Evolutionary conservation across 2,113 vertebrate genomes (phyloP), one percentile per base, ranked within the genome.

Genomic region (Brevimyrus niger): DNA sequence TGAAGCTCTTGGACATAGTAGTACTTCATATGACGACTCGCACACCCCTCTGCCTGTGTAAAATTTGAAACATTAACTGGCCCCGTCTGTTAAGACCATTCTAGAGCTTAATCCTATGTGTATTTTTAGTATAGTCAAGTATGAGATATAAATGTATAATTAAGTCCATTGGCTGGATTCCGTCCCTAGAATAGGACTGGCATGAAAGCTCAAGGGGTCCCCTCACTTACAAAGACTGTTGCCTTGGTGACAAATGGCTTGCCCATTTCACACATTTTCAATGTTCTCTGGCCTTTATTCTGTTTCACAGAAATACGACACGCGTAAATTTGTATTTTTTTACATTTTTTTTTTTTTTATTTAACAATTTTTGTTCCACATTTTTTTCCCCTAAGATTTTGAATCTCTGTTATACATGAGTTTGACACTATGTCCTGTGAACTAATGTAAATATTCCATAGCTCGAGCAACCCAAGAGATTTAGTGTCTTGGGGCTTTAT

Each of bases 11-110:
- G 47, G 84, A 50, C 47, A 51, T 82, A 35, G 47, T 86, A 50
- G 46, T 47, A 48, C 23, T 50, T 27, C 23, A 50, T 31, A 86
- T 86, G 84, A 38, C 17, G 21, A 44, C 19, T 44, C 38, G 19
- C 76, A 82, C 46, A 86, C 46, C 47, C 46, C 47, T 86, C 84
- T 82, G n/a, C 84, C 5, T 23, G 46, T 44, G 44, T 46, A 86
- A 48, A 80, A 80, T 80, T 27, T 48, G 44, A 80, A 80, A 80
- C 83, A 48, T 85, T 85, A n/a, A 85, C 44, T 21, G 83, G 83
- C 21, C 21, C 44, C 23, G 46, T 85, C 42, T 85, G 82, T 47
- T 84, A 47, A 86, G 44, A 27, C 47, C 83, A n/a, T 86, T 50
- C 47, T 50, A 47, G 46, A 17, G 17, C 73, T 80, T 80, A 42